These are phyloP conservation scores for Falco concolor DNA, from an alignment of 2,797 vertebrate genomes.

Conservation along the genomic window DNA sequence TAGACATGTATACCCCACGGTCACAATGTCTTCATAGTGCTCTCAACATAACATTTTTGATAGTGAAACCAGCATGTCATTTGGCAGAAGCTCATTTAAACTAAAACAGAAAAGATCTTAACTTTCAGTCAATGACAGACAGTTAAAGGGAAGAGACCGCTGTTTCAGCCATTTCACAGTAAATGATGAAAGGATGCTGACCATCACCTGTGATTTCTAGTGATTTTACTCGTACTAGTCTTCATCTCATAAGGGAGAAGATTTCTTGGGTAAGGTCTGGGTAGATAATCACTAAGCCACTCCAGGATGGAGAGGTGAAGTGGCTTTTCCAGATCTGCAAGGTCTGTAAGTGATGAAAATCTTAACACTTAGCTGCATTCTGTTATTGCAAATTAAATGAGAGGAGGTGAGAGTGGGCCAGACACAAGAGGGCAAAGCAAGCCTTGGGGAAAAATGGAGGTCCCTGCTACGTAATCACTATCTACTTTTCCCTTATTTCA, in stretches of 20 bases:
- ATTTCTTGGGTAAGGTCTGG: background rate
- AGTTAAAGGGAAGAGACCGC: background rate
- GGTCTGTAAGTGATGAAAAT: background rate
- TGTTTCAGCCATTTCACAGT: background rate
- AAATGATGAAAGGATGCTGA: background rate
- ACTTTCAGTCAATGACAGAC: background rate
- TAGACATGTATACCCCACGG: background rate
- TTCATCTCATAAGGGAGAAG: background rate
- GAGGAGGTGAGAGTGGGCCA: background rate
- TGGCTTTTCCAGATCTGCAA: background rate
- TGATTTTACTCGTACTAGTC: background rate
- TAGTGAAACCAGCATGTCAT: background rate
- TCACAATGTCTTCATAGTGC: background rate
- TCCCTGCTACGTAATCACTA: background rate
- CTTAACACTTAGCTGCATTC: background rate
- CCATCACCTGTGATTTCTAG: background rate
- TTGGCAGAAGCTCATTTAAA: background rate
- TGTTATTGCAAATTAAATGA: background rate
- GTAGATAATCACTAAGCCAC: background rate
- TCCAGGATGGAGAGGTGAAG: background rate
- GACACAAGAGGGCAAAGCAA: background rate
- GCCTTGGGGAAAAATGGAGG: background rate
- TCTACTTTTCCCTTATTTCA: background rate
- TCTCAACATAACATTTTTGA: background rate
- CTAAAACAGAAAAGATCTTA: background rate